A percentile compares a stretch with the other conserved stretches of the same genome.
Evolutionary conservation across 2,888 invertebrate species (phyloP).

Genomic region (Metopia argyrocephala): DNA sequence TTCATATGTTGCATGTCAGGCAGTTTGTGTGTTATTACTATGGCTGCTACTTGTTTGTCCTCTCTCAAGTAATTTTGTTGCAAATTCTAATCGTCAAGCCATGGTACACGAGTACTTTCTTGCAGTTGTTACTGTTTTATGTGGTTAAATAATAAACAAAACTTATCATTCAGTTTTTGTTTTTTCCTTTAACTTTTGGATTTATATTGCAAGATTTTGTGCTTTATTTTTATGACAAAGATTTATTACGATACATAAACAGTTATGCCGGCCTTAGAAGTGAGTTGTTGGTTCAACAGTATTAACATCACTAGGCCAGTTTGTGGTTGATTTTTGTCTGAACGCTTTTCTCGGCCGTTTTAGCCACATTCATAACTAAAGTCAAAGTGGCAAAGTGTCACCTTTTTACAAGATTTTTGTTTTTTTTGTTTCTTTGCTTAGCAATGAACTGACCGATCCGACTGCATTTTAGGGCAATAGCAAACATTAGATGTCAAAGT

Average conservation of each 20-base stretch:
- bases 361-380: no score
- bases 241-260: slow-evolving; percentile 44
- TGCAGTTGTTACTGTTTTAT: neutral
- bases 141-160: neutral
- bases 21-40: neutral
- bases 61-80: neutral
- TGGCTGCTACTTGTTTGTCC: neutral
- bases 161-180: neutral
- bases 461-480: no score
- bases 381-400: no score
- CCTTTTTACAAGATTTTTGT: no score
- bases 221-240: slow-evolving; percentile 40
- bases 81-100: neutral
- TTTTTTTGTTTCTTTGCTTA: no score
- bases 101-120: slow-evolving; percentile 1
- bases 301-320: no score
- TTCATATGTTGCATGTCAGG: neutral
- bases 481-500: no score
- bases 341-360: no score
- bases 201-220: slow-evolving; percentile 12
- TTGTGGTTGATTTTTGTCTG: neutral
- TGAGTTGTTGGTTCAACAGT: neutral
- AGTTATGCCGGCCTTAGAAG: neutral
- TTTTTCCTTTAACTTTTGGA: neutral
- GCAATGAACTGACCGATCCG: no score